phyloP scores from a whole-genome alignment of 2,888 invertebrate genomes.

The Dichetophora obliterata region DNA sequence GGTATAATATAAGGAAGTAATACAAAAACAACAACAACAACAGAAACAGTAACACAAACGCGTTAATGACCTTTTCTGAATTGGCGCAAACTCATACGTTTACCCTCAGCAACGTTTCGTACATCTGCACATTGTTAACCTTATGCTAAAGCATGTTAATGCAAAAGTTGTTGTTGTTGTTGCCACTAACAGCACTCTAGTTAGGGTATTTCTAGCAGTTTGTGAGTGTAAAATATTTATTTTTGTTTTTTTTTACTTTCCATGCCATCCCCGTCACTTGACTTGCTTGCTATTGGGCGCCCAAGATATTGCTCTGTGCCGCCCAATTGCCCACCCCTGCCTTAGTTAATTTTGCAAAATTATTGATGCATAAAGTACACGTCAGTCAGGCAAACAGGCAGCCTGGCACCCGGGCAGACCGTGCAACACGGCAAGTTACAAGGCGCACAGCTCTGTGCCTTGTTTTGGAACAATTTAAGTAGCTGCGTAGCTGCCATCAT shows the following conservation, averaged over 20 bases:
- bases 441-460: too few relatives aligned
- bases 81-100: conserved; percentile 14
- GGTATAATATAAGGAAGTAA: background rate
- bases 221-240: too few relatives aligned
- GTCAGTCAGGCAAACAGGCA: background rate
- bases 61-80: conserved; percentile 44
- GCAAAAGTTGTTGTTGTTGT: conserved; percentile 1
- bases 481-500: too few relatives aligned
- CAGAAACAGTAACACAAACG: background rate
- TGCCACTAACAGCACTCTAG: conserved; percentile 3
- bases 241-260: too few relatives aligned
- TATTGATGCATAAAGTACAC: conserved; percentile 34
- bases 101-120: background rate
- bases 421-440: too few relatives aligned
- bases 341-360: conserved; percentile 36
- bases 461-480: too few relatives aligned
- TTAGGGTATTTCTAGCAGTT: background rate
- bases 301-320: background rate
- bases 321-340: conserved; percentile 14
- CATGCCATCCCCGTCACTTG: background rate
- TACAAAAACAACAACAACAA: conserved; percentile 4
- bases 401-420: too few relatives aligned
- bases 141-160: conserved; percentile 30
- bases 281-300: background rate
- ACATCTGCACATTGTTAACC: conserved; percentile 28